phyloP scores from a whole-genome alignment of 2,113 vertebrate species.

The Origma solitaria region DNA sequence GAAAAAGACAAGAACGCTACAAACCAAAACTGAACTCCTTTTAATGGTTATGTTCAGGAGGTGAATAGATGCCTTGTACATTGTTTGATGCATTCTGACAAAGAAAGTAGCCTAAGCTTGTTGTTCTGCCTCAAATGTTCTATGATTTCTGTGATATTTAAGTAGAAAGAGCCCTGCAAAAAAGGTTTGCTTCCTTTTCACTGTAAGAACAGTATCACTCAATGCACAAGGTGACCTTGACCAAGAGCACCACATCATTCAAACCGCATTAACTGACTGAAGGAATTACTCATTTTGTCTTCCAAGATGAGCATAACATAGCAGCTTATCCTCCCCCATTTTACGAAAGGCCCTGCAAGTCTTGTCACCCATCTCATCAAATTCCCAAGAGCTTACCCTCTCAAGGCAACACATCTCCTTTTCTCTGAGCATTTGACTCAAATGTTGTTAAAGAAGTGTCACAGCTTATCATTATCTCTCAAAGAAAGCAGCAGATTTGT shows the following conservation, averaged over 20 bases:
- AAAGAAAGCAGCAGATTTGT: background rate
- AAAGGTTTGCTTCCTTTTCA: background rate
- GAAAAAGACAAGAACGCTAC: background rate
- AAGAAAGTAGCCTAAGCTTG: background rate
- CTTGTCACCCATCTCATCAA: background rate
- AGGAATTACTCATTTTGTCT: background rate
- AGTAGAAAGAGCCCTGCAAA: background rate
- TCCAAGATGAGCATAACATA: background rate
- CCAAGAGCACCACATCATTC: background rate
- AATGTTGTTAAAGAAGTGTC: background rate
- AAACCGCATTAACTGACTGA: background rate
- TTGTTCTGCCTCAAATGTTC: background rate
- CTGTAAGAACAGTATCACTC: background rate
- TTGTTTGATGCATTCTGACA: background rate
- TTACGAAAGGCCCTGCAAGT: background rate
- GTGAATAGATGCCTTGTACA: background rate
- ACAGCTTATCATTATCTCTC: background rate
- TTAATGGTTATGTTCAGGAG: background rate
- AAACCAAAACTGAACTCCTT: background rate
- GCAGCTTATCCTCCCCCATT: background rate
- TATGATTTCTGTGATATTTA: background rate
- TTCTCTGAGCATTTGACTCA: background rate
- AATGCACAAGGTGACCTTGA: background rate
- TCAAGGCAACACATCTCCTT: background rate
- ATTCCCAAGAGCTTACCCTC: background rate